Evolutionary conservation across 1,140 invertebrate species (phyloP), one percentile per base, ranked within the genome.

Genomic region (Phenacoccus solenopsis): DNA sequence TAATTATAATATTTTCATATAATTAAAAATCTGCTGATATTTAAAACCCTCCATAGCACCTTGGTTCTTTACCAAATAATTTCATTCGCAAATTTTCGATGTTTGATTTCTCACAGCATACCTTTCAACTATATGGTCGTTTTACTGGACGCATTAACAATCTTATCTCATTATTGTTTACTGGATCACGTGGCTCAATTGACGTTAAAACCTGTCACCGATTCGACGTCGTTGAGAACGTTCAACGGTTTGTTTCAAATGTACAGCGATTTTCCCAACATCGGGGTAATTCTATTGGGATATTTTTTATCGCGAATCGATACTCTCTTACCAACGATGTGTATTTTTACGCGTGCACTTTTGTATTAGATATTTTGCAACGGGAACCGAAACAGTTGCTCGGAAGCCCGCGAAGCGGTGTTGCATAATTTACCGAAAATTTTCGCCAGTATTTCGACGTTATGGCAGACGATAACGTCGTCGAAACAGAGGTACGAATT

Each of bases 131-230:
- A 94, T 77, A 84, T 90, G 0, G 82, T 92, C 0, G 90, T 84
- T 0, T 84, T 91, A 76, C 77, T 95, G 70, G 90, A 94, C 80
- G 88, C 90, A 0, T 77, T 95, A 69, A 93, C 90, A 0, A 88
- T 90, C 35, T 79, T 95, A 5, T 86, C 90, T 74, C 92, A 95
- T 78, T 94, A 91, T 78, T 94, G 91, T 74, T 79, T 95, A 16
- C 79, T 94, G 72, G 90, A 94, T 77, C 84, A 83, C 59, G 35
- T 86, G 69, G 83, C 84, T 9, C 59, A 64, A 27, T 20, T 27
- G 10, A 25, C 12, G 22, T 25, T 24, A 10, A 64, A 64, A 27
- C 21, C 59, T 27, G 59, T 25, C 25, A 64, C 59, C 25, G 59
- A 64, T 25, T 4, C 59, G 10, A 64, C 21, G 2, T 25, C 59